A percentile compares a stretch with the other conserved stretches of the same genome.
Evolutionary conservation across 2,888 invertebrate species (phyloP).

Genomic region (Bimastos eiseni): DNA sequence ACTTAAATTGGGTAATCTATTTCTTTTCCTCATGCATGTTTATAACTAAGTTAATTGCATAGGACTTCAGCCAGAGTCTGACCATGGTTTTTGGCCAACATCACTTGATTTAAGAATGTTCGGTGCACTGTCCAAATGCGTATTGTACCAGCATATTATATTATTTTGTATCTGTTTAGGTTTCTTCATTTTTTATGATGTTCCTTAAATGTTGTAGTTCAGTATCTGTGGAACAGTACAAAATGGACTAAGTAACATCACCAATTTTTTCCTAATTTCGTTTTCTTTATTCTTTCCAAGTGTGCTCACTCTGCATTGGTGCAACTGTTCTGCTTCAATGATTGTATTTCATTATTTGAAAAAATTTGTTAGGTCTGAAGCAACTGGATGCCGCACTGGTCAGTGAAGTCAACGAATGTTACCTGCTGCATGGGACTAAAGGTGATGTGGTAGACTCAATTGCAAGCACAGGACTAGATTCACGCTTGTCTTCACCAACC

Average conservation of each 20-base stretch:
- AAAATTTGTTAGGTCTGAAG: neutral
- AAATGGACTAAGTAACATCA: no score
- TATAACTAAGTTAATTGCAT: neutral
- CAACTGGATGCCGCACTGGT: slow-evolving; percentile 25
- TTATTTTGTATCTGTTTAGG: no score
- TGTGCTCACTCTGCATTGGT: no score
- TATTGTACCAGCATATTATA: no score
- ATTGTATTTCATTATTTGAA: no score
- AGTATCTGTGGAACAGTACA: no score
- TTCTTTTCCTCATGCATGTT: neutral
- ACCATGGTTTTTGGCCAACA: neutral
- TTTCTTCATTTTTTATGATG: no score
- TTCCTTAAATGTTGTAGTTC: no score
- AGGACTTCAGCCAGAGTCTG: neutral
- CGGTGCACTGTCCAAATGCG: neutral
- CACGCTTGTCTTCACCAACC: slow-evolving; percentile 41
- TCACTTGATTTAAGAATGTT: neutral
- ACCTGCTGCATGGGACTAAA: slow-evolving; percentile 49
- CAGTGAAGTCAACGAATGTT: slow-evolving; percentile 48
- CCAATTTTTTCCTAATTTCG: no score
- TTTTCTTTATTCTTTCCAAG: no score
- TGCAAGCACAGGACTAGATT: slow-evolving; percentile 45
- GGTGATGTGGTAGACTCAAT: slow-evolving; percentile 16
- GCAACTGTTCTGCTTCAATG: no score
- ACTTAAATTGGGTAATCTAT: neutral